Percentiles rank a stretch among this genome's conserved stretches.
Conservation (phyloP, 2,113 vertebrate species). For the Tachysurus fulvidraco region DNA sequence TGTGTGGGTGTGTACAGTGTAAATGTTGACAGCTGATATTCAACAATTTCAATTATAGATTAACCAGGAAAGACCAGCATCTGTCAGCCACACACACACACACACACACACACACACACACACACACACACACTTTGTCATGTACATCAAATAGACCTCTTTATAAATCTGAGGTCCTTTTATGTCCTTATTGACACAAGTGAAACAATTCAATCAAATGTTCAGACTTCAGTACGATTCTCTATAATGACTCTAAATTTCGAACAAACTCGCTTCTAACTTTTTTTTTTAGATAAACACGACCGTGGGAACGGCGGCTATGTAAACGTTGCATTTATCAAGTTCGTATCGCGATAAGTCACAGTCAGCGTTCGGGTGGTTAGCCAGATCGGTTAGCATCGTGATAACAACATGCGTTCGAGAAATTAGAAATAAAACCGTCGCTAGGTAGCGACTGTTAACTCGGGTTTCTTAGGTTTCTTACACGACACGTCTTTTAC, state of each 20-base stretch:
- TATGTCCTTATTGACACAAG: not conserved
- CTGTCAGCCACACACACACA: not conserved
- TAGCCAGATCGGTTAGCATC: not conserved
- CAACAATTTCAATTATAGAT: slow-evolving; percentile 16
- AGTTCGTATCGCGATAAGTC: not conserved
- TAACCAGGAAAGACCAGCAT: slow-evolving; percentile 7
- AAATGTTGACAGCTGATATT: not conserved
- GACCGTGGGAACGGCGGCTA: not conserved
- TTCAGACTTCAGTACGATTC: no score
- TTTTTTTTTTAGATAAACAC: no score
- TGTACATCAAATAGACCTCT: not conserved
- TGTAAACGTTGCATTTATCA: not conserved
- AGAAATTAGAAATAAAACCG: not conserved
- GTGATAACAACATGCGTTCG: not conserved
- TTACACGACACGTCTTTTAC: not conserved
- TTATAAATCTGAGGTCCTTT: not conserved
- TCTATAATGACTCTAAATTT: no score
- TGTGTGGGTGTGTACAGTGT: not conserved
- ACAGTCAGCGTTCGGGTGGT: not conserved
- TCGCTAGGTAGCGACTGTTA: not conserved
- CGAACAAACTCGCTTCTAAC: no score
- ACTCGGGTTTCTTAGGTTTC: no score
- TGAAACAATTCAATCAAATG: no score
- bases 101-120: not conserved
- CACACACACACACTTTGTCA: not conserved